Conservation (phyloP, 2,888 invertebrate species). For the Meandrusa payeni region DNA sequence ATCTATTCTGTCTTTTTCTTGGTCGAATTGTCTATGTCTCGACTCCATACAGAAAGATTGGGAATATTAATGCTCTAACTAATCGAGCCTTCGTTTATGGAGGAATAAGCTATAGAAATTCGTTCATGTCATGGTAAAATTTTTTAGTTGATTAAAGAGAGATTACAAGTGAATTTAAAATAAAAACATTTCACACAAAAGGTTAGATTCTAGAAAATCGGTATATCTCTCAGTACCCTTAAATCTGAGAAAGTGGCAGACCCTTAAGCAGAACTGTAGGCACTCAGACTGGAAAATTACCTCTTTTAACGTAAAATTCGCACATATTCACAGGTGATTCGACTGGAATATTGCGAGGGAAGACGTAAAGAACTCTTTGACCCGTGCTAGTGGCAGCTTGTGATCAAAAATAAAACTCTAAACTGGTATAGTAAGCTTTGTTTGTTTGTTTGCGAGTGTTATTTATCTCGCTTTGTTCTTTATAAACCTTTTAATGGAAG, state of each 20-base stretch:
- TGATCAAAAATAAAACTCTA: slow-evolving; percentile 16
- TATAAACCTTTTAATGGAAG: slow-evolving; percentile 13
- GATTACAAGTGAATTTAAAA: too few relatives aligned
- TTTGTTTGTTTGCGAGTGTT: slow-evolving; percentile 17
- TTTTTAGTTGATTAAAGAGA: too few relatives aligned
- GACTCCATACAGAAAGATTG: too few relatives aligned
- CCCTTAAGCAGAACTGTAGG: slow-evolving; percentile 1
- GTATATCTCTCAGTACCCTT: too few relatives aligned
- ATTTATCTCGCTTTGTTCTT: slow-evolving; percentile 18
- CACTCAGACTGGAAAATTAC: slow-evolving; percentile 18
- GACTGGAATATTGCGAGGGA: slow-evolving; percentile 6
- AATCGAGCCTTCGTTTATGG: too few relatives aligned
- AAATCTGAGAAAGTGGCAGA: not conserved
- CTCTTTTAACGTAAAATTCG: slow-evolving; percentile 13
- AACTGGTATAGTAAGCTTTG: slow-evolving; percentile 16
- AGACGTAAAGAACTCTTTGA: slow-evolving; percentile 21
- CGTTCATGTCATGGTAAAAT: too few relatives aligned
- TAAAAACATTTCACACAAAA: too few relatives aligned
- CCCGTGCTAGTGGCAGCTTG: not conserved
- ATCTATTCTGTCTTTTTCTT: too few relatives aligned
- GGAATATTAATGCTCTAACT: too few relatives aligned
- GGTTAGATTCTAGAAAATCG: too few relatives aligned
- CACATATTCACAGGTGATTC: slow-evolving; percentile 18
- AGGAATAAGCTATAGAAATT: too few relatives aligned
- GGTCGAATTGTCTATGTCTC: too few relatives aligned